A percentile compares a stretch with the other conserved stretches of the same genome.
These are phyloP conservation scores for Tapirus indicus DNA, from an alignment of 2,797 vertebrate species.

Conservation along the genomic window DNA sequence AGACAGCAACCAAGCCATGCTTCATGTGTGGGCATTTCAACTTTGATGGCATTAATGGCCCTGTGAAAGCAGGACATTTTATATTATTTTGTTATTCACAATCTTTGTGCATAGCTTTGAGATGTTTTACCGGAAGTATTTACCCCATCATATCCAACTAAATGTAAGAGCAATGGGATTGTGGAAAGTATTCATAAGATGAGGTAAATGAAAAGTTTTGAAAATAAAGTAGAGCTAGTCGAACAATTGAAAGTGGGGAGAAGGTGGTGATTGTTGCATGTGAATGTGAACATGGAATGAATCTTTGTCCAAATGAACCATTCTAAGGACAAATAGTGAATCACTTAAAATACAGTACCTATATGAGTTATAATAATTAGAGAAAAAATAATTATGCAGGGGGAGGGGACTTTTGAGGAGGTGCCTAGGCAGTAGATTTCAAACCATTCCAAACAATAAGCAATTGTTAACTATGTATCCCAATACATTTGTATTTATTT, in stretches of 20 bases:
- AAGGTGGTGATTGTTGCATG: background rate
- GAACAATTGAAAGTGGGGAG: background rate
- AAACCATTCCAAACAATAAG: conserved; percentile 33
- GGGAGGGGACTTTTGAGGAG: background rate
- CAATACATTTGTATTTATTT: background rate
- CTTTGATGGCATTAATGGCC: background rate
- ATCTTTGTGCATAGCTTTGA: conserved; percentile 29
- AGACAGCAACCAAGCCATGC: background rate
- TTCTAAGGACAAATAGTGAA: background rate
- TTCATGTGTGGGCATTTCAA: background rate
- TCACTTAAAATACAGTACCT: background rate
- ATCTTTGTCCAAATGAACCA: background rate
- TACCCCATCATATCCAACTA: background rate
- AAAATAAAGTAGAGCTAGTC: conserved; percentile 25
- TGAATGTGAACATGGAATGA: background rate
- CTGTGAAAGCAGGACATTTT: background rate
- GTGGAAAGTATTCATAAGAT: background rate
- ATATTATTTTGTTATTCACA: background rate
- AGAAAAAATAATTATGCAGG: background rate
- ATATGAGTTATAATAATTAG: background rate
- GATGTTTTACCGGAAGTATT: conserved; percentile 10
- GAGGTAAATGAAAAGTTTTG: background rate
- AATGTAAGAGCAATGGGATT: background rate
- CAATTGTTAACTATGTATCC: background rate
- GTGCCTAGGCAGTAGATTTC: background rate